Evolutionary conservation across 2,888 invertebrate species (phyloP).

Genomic region (Galeruca laticollis): DNA sequence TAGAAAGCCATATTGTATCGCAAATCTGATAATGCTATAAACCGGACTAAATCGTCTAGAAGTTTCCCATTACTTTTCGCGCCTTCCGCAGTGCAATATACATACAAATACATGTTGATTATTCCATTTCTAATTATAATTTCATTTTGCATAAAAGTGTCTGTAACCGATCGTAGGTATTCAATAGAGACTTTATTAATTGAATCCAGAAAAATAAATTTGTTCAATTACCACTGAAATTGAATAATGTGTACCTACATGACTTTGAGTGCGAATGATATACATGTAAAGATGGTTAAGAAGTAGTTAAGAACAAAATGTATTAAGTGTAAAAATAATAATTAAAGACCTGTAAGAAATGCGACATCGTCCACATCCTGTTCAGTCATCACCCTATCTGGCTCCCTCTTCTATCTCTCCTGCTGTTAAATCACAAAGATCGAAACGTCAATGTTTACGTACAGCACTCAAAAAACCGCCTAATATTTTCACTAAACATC

Average conservation of each 20-base stretch:
- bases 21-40: too few relatives aligned
- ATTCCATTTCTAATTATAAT: too few relatives aligned
- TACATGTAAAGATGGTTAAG: neutral
- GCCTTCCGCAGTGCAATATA: too few relatives aligned
- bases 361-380: conserved; percentile 94
- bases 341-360: conserved; percentile 79
- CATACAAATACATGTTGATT: too few relatives aligned
- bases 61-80: too few relatives aligned
- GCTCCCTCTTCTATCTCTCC: conserved; percentile 18
- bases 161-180: too few relatives aligned
- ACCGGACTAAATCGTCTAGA: too few relatives aligned
- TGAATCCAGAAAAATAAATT: too few relatives aligned
- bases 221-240: too few relatives aligned
- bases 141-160: too few relatives aligned
- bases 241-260: neutral
- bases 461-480: conserved; percentile 20
- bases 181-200: too few relatives aligned
- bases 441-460: conserved; percentile 27
- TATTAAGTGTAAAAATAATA: conserved; percentile 65
- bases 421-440: conserved; percentile 6
- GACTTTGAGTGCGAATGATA: neutral
- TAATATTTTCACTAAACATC: conserved; percentile 48
- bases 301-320: neutral
- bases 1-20: too few relatives aligned
- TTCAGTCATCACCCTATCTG: conserved; percentile 81